These are phyloP conservation scores for Prionace glauca DNA, from an alignment of 2,797 vertebrate species.

Conservation along the genomic window DNA sequence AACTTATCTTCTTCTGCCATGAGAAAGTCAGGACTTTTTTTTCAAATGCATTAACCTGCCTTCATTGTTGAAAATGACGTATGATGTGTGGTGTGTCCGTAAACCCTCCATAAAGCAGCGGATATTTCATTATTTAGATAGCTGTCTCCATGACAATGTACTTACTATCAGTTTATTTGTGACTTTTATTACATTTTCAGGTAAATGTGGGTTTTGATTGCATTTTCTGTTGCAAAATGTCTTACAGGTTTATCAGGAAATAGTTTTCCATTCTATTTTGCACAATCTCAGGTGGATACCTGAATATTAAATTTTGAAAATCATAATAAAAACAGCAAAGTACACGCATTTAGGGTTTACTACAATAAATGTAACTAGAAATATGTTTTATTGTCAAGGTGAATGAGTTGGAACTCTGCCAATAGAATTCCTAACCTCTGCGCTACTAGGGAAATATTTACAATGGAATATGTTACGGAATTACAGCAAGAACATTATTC, in stretches of 20 bases:
- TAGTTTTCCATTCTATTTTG: not conserved
- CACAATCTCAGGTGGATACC: not conserved
- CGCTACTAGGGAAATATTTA: not conserved
- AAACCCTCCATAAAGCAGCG: conserved; percentile 37
- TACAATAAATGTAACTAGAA: not conserved
- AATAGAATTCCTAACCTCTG: not conserved
- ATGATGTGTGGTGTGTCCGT: conserved; percentile 39
- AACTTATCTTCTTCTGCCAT: conserved; percentile 31
- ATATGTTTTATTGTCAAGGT: not conserved
- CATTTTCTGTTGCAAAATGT: not conserved
- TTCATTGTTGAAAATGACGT: conserved; percentile 41
- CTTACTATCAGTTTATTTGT: not conserved
- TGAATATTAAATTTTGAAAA: no score
- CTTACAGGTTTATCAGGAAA: not conserved
- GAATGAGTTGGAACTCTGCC: not conserved
- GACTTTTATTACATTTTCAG: conserved; percentile 8
- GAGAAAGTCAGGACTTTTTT: conserved; percentile 28
- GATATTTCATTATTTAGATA: conserved; percentile 46
- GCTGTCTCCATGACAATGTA: conserved; percentile 42
- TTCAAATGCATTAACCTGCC: conserved; percentile 39
- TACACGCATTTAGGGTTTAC: not conserved
- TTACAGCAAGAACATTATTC: not conserved
- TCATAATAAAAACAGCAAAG: not conserved
- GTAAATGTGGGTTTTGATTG: not conserved
- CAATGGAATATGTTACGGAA: not conserved